Conservation (phyloP, 2,113 vertebrate genomes). For the Ptychochromis oligacanthus region DNA sequence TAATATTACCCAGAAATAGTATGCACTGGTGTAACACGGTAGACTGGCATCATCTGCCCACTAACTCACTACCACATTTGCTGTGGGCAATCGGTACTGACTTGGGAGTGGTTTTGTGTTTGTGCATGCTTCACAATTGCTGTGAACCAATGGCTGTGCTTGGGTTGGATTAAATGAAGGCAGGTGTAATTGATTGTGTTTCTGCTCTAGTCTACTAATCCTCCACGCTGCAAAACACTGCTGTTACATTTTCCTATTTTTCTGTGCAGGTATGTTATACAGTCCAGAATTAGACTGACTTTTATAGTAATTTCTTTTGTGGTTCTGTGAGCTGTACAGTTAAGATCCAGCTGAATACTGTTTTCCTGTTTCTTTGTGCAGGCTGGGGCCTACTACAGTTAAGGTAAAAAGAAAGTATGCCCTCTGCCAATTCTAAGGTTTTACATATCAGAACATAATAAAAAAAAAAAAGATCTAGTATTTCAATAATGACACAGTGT, state of each 20-base stretch:
- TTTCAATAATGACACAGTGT: no score
- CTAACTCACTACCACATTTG: neutral
- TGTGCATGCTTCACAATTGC: neutral
- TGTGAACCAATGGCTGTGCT: neutral
- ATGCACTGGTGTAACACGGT: neutral
- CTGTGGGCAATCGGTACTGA: neutral
- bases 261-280: neutral
- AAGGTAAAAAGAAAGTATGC: no score
- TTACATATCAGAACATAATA: no score
- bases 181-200: no score
- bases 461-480: no score
- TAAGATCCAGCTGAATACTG: neutral
- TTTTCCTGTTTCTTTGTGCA: neutral
- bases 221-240: fast-evolving
- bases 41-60: neutral
- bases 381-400: neutral
- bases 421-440: no score
- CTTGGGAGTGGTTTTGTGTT: neutral
- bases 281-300: neutral
- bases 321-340: neutral
- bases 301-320: neutral
- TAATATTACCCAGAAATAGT: neutral
- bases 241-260: neutral
- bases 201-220: neutral
- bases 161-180: neutral